Evolutionary conservation across 2,113 vertebrate genomes (phyloP), one percentile per base, ranked within the genome.

Genomic region (Paradoxurus hermaphroditus): DNA sequence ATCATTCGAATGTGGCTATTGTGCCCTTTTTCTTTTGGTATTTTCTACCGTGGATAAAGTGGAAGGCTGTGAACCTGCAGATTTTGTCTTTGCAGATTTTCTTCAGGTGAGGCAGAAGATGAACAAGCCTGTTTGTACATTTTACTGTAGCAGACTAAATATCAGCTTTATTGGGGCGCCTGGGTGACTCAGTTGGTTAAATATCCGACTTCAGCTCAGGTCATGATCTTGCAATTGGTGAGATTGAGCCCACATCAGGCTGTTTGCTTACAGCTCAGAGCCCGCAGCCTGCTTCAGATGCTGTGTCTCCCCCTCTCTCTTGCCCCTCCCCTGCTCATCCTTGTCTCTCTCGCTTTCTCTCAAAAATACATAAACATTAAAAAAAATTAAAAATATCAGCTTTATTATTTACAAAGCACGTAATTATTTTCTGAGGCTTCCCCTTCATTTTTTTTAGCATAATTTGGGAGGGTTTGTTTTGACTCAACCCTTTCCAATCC

Each of bases 21-120:
- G 5, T 14, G 16, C 34, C 1, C 11, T 25, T 84, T 78, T 83
- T 2, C 3, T 31, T 27, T 3, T 0, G 7, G 1, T 25, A 3
- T 8, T 39, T 86, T 51, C 25, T 78, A 51, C 7, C 7, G 7
- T 1, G 1, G 5, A 0, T 63, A 63, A 63, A 68, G 21, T 39
- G 29, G 9, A 25, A 46, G 14, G 16, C 44, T 90, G 7, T 23
- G 23, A 65, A 34, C 4, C 12, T 78, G 19, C 6, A 62, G 15
- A 36, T 49, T n/a, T 53, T 89, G 14, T 46, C 36, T 83, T 68
- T 46, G 44, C 19, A 91, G 25, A 27, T 86, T 72, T 90, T n/a
- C 5, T 10, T 89, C 27, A 63, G 34, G 31, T 34, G 34, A 7
- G 39, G 16, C 10, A 56, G 19, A 18, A 8, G 7, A 0, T 41